Conservation (phyloP, 1,140 invertebrate species). For the Stegodyphus dumicola region DNA sequence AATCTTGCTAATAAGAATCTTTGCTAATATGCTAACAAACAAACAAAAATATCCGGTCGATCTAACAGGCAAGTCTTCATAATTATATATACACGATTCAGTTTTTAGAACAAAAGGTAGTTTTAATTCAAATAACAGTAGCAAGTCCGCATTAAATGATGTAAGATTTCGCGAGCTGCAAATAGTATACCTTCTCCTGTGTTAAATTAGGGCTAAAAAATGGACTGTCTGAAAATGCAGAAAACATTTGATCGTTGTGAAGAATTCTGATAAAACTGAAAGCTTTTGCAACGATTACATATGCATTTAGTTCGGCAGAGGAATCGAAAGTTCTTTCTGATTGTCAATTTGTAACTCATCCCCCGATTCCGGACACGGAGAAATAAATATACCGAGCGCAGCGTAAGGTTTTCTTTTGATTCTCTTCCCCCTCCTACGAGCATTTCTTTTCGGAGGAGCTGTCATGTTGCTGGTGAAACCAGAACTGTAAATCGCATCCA, state of each 20-base stretch:
- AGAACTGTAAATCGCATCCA: slow-evolving; percentile 15
- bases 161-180: neutral
- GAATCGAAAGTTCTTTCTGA: neutral
- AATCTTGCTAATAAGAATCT: no score
- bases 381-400: neutral
- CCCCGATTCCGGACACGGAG: neutral
- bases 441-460: slow-evolving; percentile 3
- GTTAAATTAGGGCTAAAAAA: neutral
- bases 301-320: no score
- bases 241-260: neutral
- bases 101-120: no score
- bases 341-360: neutral
- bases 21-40: no score
- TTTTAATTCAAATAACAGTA: no score
- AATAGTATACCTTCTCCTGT: neutral
- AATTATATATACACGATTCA: no score
- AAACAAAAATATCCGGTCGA: no score
- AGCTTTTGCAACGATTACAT: no score
- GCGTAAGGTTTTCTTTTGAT: neutral
- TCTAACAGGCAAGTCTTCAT: no score
- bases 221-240: neutral
- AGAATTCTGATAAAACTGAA: neutral
- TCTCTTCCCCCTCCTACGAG: neutral
- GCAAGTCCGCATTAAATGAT: no score
- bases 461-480: slow-evolving; percentile 27